These are phyloP conservation scores for Choloepus didactylus DNA, from an alignment of 2,797 vertebrate genomes.

Conservation along the genomic window DNA sequence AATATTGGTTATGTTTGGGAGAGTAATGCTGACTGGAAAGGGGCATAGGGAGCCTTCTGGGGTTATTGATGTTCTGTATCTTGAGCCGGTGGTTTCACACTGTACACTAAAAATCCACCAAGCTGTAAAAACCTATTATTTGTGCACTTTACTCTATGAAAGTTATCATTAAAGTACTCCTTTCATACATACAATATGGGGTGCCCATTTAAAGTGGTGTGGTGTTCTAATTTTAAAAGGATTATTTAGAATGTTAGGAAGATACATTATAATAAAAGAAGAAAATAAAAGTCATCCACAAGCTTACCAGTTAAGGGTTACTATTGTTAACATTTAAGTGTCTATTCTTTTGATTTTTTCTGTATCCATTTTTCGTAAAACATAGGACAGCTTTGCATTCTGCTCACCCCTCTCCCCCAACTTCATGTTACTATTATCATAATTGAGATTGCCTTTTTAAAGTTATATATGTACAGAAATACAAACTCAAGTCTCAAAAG, in stretches of 20 bases:
- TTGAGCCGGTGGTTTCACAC: neutral
- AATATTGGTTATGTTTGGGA: neutral
- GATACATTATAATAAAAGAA: neutral
- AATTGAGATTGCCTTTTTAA: conserved; percentile 26
- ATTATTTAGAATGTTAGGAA: neutral
- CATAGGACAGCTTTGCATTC: neutral
- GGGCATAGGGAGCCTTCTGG: neutral
- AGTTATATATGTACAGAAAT: neutral
- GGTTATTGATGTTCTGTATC: neutral
- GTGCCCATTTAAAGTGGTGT: neutral
- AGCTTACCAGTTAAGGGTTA: neutral
- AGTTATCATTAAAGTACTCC: neutral
- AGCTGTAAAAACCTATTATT: neutral
- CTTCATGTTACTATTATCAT: neutral
- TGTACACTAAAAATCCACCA: neutral
- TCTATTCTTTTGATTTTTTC: neutral
- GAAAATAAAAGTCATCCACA: conserved; percentile 27
- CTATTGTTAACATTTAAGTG: neutral
- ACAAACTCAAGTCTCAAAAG: neutral
- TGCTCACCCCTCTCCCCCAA: neutral
- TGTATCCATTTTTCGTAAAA: neutral
- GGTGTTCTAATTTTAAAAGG: conserved; percentile 29
- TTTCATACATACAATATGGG: neutral
- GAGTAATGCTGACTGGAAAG: neutral
- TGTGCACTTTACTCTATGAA: neutral